Evolutionary conservation across 2,113 vertebrate genomes (phyloP).

Genomic region (Cavia aperea): DNA sequence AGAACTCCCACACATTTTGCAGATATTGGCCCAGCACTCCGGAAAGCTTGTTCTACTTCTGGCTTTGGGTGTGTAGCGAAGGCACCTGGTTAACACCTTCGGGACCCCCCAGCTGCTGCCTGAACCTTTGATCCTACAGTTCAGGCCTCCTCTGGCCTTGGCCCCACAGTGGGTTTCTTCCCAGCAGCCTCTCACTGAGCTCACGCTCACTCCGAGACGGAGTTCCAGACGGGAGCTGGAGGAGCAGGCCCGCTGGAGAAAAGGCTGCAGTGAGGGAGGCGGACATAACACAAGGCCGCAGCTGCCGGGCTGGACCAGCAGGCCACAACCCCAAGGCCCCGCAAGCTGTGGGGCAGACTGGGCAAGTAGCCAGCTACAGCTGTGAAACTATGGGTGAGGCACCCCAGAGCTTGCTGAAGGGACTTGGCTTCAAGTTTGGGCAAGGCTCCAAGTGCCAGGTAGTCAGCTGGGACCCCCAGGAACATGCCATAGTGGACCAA

Average conservation of each 20-base stretch:
- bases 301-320: no score
- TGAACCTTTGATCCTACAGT: slow-evolving; percentile 9
- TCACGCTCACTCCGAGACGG: background rate
- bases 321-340: background rate
- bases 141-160: background rate
- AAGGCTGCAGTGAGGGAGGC: background rate
- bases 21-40: background rate
- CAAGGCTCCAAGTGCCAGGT: slow-evolving; percentile 79
- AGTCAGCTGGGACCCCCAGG: slow-evolving; percentile 79
- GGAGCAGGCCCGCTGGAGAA: background rate
- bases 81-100: background rate
- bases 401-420: slow-evolving; percentile 85
- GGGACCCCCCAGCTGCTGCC: slow-evolving; percentile 53
- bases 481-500: slow-evolving; percentile 81
- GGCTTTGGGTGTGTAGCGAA: background rate
- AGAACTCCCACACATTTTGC: slow-evolving; percentile 25
- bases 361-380: slow-evolving; percentile 53
- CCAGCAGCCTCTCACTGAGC: background rate
- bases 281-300: background rate
- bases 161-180: background rate
- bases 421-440: slow-evolving; percentile 79
- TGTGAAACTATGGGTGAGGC: slow-evolving; percentile 73
- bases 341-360: slow-evolving; percentile 55
- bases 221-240: background rate
- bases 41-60: background rate